Evolutionary conservation across 2,797 vertebrate genomes (phyloP).

Genomic region (Anguilla anguilla): DNA sequence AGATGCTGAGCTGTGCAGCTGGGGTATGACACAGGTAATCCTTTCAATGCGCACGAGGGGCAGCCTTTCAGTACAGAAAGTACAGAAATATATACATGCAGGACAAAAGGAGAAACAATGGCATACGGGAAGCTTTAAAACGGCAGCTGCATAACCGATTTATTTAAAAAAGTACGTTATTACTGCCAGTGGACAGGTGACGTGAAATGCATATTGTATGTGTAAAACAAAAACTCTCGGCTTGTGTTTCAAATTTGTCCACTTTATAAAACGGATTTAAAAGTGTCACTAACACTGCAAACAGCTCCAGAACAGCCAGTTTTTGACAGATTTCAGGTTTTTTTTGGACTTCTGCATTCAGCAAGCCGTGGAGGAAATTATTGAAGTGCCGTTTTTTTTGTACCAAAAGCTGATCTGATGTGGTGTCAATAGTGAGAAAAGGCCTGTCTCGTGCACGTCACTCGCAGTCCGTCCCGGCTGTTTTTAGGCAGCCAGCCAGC

Average conservation of each 20-base stretch:
- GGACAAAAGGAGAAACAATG: background rate
- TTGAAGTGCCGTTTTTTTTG: conserved; percentile 10
- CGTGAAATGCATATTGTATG: too few relatives aligned
- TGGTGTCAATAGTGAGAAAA: background rate
- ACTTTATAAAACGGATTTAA: background rate
- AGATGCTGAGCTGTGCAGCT: conserved; percentile 21
- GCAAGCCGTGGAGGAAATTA: background rate
- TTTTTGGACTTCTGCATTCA: conserved; percentile 12
- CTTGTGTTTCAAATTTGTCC: background rate
- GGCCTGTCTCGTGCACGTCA: background rate
- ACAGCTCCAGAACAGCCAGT: background rate
- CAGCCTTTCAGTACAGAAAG: background rate
- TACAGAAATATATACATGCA: background rate
- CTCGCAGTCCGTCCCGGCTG: background rate
- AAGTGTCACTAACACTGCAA: background rate
- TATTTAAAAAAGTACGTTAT: background rate
- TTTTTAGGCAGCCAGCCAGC: conserved; percentile 27
- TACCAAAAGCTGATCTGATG: conserved; percentile 9
- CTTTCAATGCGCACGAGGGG: background rate
- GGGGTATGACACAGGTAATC: conserved; percentile 39
- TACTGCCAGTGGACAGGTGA: background rate
- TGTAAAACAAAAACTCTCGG: background rate
- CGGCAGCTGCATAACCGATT: background rate
- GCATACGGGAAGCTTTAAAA: background rate
- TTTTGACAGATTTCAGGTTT: background rate